These are phyloP conservation scores for Mycetomoellerius zeteki DNA, from an alignment of 1,140 invertebrate species.

Conservation along the genomic window DNA sequence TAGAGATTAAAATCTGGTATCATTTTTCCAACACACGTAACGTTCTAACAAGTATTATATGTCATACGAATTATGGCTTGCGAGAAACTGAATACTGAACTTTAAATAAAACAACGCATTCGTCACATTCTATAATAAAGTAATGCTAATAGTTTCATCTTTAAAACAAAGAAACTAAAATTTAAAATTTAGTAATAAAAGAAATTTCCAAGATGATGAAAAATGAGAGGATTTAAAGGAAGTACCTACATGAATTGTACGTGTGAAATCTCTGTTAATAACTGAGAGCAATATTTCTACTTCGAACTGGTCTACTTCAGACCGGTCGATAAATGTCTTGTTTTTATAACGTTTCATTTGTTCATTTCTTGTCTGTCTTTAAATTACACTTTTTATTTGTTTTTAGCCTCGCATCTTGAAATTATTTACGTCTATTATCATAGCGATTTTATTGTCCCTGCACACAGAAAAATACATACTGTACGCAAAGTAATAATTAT, in stretches of 20 bases:
- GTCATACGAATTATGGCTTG: conserved; percentile 3
- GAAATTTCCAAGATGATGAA: neutral
- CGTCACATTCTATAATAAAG: neutral
- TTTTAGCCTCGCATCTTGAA: neutral
- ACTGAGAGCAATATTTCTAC: conserved; percentile 38
- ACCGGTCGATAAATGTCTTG: conserved; percentile 37
- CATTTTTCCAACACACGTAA: conserved; percentile 33
- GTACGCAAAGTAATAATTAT: no score
- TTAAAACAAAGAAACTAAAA: neutral
- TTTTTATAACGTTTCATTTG: conserved; percentile 37
- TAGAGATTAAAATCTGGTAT: conserved; percentile 40
- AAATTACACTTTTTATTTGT: conserved; percentile 11
- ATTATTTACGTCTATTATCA: neutral
- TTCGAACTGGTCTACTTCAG: conserved; percentile 1
- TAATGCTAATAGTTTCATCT: neutral
- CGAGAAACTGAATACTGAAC: neutral
- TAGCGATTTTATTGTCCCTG: neutral
- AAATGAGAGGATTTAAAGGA: neutral
- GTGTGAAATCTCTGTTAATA: conserved; percentile 35
- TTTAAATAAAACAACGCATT: conserved; percentile 8
- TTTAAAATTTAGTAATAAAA: conserved; percentile 21
- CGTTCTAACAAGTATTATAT: conserved; percentile 49
- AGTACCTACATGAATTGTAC: conserved; percentile 24
- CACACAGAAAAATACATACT: no score
- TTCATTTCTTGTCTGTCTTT: conserved; percentile 16